These are phyloP conservation scores for Rhadina sibilatrix DNA, from an alignment of 2,113 vertebrate species.

Conservation along the genomic window DNA sequence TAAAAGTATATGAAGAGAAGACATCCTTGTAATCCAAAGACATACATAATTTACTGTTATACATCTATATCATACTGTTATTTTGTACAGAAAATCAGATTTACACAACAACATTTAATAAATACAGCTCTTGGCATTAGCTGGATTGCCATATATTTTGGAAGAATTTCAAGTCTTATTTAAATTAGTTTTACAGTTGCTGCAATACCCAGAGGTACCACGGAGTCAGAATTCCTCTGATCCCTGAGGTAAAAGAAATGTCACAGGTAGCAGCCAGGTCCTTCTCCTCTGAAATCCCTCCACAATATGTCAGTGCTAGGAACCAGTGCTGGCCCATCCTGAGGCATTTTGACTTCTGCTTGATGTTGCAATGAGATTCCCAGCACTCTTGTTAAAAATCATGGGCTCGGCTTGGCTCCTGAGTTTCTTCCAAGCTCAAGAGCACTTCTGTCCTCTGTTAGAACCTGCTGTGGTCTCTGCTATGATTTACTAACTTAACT, in stretches of 20 bases:
- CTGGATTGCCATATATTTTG: neutral
- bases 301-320: neutral
- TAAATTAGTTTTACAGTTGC: neutral
- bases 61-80: neutral
- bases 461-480: neutral
- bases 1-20: neutral
- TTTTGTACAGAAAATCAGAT: neutral
- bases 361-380: neutral
- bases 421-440: neutral
- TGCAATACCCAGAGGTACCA: neutral
- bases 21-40: neutral
- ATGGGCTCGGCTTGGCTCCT: neutral
- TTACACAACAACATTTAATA: neutral
- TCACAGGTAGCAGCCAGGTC: neutral
- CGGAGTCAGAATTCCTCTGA: neutral
- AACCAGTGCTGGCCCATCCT: neutral
- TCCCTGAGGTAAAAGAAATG: neutral
- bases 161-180: neutral
- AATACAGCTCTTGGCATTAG: neutral
- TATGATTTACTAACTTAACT: neutral
- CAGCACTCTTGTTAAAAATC: neutral
- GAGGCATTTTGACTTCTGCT: neutral
- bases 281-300: neutral
- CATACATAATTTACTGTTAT: neutral
- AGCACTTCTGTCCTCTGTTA: neutral